Percentiles rank a stretch among this genome's conserved stretches.
phyloP scores from a whole-genome alignment of 2,113 vertebrate genomes.

The Pluvianellus socialis region DNA sequence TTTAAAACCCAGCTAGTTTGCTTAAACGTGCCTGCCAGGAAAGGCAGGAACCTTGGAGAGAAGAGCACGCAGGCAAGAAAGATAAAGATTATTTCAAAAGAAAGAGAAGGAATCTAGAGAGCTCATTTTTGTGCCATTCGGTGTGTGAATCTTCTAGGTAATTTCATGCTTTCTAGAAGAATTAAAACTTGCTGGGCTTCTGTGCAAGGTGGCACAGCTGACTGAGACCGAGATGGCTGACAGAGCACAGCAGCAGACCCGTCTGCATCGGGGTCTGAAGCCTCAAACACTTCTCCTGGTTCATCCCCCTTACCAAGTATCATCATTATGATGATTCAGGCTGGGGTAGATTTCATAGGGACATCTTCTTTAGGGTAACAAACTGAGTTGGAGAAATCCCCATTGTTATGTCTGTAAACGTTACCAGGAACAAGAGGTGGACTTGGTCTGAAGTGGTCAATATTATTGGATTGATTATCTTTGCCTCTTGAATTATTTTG shows the following conservation, averaged over 20 bases:
- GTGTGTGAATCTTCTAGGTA: neutral
- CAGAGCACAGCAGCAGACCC: neutral
- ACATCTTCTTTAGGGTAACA: neutral
- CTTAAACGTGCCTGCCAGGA: neutral
- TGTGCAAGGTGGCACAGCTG: neutral
- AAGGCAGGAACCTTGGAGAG: neutral
- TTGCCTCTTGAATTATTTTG: neutral
- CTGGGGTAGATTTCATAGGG: neutral
- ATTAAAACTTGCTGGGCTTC: neutral
- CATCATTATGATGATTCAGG: neutral
- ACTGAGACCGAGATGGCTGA: neutral
- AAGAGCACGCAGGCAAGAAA: neutral
- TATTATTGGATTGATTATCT: neutral
- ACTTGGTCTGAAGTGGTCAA: neutral
- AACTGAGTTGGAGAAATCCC: neutral
- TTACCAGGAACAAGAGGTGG: neutral
- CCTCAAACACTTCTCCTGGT: fast-evolving
- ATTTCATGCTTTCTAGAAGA: neutral
- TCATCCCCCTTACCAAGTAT: neutral
- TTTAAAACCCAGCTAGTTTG: neutral
- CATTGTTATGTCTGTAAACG: neutral
- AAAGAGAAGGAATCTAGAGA: neutral
- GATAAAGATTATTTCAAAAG: neutral
- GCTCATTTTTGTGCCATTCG: neutral
- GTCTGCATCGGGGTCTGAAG: neutral